These are phyloP conservation scores for Vannuccia rotundouncinata DNA, from an alignment of 2,888 invertebrate genomes.

Conservation along the genomic window DNA sequence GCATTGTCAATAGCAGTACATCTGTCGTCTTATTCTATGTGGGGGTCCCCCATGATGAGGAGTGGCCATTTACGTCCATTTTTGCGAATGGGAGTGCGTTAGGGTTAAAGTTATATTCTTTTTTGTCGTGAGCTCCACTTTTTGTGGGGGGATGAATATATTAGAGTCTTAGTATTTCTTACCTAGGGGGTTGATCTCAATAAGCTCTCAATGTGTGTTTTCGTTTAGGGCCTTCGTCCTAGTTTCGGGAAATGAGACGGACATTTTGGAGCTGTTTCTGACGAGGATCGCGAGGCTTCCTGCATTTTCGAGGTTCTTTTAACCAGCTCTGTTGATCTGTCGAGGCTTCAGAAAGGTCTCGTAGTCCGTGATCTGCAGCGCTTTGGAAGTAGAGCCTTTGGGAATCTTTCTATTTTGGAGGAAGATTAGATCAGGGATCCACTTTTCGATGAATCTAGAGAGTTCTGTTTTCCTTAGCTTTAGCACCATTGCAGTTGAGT, in stretches of 20 bases:
- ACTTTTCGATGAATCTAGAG: neutral
- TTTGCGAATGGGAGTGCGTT: neutral
- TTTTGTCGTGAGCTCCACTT: neutral
- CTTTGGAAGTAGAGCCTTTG: neutral
- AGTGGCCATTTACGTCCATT: no score
- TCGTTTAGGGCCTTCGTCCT: neutral
- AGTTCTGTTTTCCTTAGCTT: neutral
- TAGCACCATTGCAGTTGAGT: neutral
- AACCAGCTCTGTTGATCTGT: neutral
- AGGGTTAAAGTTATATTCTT: neutral
- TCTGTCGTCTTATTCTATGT: neutral
- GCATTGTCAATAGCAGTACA: neutral
- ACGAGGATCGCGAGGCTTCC: neutral
- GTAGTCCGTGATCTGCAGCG: neutral
- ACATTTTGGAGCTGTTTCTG: neutral
- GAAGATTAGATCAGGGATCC: neutral
- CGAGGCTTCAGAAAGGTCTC: constrained; percentile 7
- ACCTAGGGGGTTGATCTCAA: neutral
- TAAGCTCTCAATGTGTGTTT: neutral
- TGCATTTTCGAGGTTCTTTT: neutral
- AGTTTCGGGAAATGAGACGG: neutral
- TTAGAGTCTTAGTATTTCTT: neutral
- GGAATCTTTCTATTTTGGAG: neutral
- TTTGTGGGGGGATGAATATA: neutral
- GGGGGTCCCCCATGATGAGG: neutral